Base-by-base conservation (phyloP, 2,888 invertebrate genomes). In the Chouioia cunea region DNA sequence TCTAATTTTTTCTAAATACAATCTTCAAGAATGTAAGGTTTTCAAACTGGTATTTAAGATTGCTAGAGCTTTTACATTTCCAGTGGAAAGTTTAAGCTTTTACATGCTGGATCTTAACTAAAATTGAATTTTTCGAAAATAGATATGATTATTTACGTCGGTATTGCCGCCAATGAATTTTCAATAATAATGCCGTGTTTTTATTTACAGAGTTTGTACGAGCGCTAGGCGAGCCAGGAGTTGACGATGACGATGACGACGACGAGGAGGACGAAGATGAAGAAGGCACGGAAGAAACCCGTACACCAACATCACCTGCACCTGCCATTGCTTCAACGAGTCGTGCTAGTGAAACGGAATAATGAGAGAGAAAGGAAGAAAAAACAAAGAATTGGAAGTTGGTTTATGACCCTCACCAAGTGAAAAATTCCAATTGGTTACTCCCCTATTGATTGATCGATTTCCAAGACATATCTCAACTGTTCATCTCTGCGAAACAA, bases 221-320 rank as follows among this genome's bases (percentile, higher is more conserved):
- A 79, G 95, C 95, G 0, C 88, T 95, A 6, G 95, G 95, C 0
- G 94, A 95, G 83, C 94, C 95, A 0, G 89, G 89, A 20, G 87
- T 86, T 64, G 89, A 90, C 71, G 93, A 93, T 82, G 93, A 94
- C 79, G 92, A 92, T 27, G 91, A 91, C 76, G 91, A 91, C 56
- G 92, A 91, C 59, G 93, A 93, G 48, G 94, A 93, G 89, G 63
- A 70, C 12, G 70, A 73, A 60, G 91, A 92, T 0, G 57, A 62
- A 12, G 63, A 58, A n/a, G 53, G 4, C 8, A n/a, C 23, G 50
- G 27, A 47, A 48, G 54, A 46, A 14, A 48, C 14, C 18, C 23
- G 44, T 20, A 16, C 44, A 57, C 23, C 50, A 23, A 20, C 63
- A 47, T 20, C 69, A 46, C 22, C 68, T 20, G 67, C 52, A 14